Base-by-base conservation (phyloP, 2,113 vertebrate species). In the Synodontis membranacea region DNA sequence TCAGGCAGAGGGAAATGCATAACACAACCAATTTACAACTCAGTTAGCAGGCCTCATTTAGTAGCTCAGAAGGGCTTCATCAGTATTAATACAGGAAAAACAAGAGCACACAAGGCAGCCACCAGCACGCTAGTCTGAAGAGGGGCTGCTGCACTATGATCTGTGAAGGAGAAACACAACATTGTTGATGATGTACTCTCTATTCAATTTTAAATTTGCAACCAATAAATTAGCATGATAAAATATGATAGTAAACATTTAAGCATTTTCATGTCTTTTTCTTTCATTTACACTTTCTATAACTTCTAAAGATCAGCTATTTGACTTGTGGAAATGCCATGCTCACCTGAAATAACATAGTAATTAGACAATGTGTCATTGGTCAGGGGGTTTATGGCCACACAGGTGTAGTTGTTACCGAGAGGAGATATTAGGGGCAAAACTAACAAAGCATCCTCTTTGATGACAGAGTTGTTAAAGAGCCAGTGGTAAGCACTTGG, bases 361-460 rank as follows among this genome's bases (percentile, higher is more conserved):
- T 21, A 91, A 28, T 84, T 6, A 64, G 42, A 84, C 87, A 84
- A 23, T 23, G 83, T 91, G 82, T 91, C 84, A 5, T 91, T 91
- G 68, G 94, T 95, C 90, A 94, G 87, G 5, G 88, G 86, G 88
- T 95, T 95, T 46, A 0, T 91, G 17, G 93, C 95, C 64, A 79
- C 54, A 52, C 95, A 95, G n/a, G 58, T 93, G 86, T 93, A 95
- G 4, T 4, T 89, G 76, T 91, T 89, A n/a, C 44, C n/a, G 0
- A 60, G 70, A 0, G 34, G 2, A 46, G 46, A 23, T 0, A 0
- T 17, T 2, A 39, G 21, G 4, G 4, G 0, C 44, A 94, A 86
- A 5, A 10, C 31, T 56, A 94, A 9, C 1, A 44, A 3, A n/a
- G 92, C 2, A 25, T 83, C 84, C 1, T 14, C 68, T 1, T 1